A percentile compares a stretch with the other conserved stretches of the same genome.
These are phyloP conservation scores for Nesospiza acunhae DNA, from an alignment of 2,113 vertebrate genomes.

Conservation along the genomic window DNA sequence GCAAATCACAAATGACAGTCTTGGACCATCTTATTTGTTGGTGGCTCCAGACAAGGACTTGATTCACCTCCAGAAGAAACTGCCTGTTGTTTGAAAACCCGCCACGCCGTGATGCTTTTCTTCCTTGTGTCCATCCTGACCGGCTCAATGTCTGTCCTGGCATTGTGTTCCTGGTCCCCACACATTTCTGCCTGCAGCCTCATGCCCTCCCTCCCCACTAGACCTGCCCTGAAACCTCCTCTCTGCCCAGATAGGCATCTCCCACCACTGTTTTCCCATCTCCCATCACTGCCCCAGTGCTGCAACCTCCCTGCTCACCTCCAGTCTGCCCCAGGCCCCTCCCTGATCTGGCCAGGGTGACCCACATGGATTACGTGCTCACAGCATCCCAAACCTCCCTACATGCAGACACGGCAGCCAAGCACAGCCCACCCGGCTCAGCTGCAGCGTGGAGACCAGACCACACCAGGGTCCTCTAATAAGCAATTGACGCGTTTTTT, in stretches of 20 bases:
- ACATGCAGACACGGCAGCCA: fast-evolving
- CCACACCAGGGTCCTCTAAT: conserved; percentile 36
- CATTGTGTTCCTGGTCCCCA: neutral
- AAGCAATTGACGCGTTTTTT: conserved; percentile 56
- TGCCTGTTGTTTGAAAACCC: neutral
- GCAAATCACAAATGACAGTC: neutral
- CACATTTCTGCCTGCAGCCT: neutral
- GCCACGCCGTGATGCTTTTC: neutral
- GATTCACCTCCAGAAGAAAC: neutral
- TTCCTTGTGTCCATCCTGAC: neutral
- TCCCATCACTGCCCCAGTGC: neutral
- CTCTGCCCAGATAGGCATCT: neutral
- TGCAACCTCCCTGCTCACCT: neutral
- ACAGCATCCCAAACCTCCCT: neutral
- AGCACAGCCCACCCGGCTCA: neutral
- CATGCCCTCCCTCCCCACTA: neutral
- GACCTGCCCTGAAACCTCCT: neutral
- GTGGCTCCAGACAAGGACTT: neutral
- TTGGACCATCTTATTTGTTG: neutral
- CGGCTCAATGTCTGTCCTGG: neutral
- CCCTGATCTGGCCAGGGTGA: neutral
- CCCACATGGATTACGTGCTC: neutral
- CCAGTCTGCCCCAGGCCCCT: neutral
- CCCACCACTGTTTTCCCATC: neutral
- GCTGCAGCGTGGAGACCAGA: neutral